These are phyloP conservation scores for Drosophila flavopinicola DNA, from an alignment of 2,888 invertebrate genomes.

Conservation along the genomic window DNA sequence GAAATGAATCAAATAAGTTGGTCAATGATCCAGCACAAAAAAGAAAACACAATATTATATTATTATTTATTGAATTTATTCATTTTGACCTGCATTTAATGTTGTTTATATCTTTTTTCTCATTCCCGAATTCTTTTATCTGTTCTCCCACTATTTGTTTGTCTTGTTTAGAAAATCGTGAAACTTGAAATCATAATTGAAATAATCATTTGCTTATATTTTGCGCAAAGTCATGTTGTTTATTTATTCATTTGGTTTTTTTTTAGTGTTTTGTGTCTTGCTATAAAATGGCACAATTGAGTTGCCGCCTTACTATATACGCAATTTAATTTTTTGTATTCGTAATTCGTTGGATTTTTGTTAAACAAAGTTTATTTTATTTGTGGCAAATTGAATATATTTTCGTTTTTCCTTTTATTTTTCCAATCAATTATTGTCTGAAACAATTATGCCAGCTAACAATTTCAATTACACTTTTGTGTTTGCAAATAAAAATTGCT, in stretches of 20 bases:
- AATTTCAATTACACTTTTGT: slow-evolving; percentile 48
- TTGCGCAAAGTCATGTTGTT: slow-evolving; percentile 27
- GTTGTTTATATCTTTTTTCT: slow-evolving; percentile 21
- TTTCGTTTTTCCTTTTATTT: slow-evolving; percentile 14
- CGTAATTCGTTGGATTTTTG: slow-evolving; percentile 51
- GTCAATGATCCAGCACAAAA: neutral
- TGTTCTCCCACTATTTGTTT: slow-evolving; percentile 30
- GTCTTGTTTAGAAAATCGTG: slow-evolving; percentile 27
- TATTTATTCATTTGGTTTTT: slow-evolving; percentile 20
- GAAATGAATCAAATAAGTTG: neutral
- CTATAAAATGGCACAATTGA: slow-evolving; percentile 43
- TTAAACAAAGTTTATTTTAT: slow-evolving; percentile 40
- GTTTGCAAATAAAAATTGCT: slow-evolving; percentile 22
- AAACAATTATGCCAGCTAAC: slow-evolving; percentile 75
- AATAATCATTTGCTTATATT: slow-evolving; percentile 26
- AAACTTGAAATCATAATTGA: slow-evolving; percentile 37
- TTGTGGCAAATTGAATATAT: slow-evolving; percentile 15
- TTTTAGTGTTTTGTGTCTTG: slow-evolving; percentile 13
- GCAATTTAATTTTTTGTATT: slow-evolving; percentile 11
- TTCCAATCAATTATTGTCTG: slow-evolving; percentile 76
- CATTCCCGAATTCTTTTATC: slow-evolving; percentile 15
- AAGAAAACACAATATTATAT: slow-evolving; percentile 10
- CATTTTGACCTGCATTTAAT: slow-evolving; percentile 35
- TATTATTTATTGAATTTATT: slow-evolving; percentile 45
- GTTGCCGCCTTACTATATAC: slow-evolving; percentile 15